Evolutionary conservation across 2,888 invertebrate genomes (phyloP), one percentile per base, ranked within the genome.

Genomic region (Apocheima hispidaria): DNA sequence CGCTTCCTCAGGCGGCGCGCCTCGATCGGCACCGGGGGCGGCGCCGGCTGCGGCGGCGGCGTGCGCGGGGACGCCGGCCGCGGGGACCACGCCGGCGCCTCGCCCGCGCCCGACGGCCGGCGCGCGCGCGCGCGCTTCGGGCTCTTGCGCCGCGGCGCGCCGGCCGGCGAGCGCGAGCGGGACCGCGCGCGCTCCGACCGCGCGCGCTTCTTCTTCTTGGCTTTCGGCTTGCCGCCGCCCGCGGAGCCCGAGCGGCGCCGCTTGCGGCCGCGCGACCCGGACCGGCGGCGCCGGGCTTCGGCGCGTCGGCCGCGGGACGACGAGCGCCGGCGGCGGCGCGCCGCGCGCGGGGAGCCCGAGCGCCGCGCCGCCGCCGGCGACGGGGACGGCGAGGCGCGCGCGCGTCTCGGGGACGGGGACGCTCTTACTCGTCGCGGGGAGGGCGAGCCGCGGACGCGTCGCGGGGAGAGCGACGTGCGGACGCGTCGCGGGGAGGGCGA

Each of bases 61-160:
- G 96, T 95, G 35, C 94, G 92, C 48, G 94, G 93, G 30, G 96
- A 95, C 55, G 94, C 89, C 3, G 94, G 94, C 83, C 94, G 93
- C 30, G 94, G 93, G 6, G 94, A 94, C 71, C 28, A 80, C 77
- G 35, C 77, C 67, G 40, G 79, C 87, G 74, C 66, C 74, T 73
- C 55, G 50, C 50, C 72, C 66, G 73, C 73, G 46, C 65, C 66
- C 80, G 68, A 86, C 74, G 82, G 14, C 78, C 69, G 76, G 74
- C 68, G 68, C 16, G 73, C 63, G 44, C 74, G 72, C 40, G 68
- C 64, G 38, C 38, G 38, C 38, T 38, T 38, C 20, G 18, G 18
- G 4, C 20, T 38, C 20, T 38, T 38, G 10, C 18, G 18, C 9
- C 20, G 18, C 18, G 38, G 21, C 38, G 18, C 6, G 36, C 36